Base-by-base conservation (phyloP, 2,888 invertebrate genomes). In the Tipula lateralis region DNA sequence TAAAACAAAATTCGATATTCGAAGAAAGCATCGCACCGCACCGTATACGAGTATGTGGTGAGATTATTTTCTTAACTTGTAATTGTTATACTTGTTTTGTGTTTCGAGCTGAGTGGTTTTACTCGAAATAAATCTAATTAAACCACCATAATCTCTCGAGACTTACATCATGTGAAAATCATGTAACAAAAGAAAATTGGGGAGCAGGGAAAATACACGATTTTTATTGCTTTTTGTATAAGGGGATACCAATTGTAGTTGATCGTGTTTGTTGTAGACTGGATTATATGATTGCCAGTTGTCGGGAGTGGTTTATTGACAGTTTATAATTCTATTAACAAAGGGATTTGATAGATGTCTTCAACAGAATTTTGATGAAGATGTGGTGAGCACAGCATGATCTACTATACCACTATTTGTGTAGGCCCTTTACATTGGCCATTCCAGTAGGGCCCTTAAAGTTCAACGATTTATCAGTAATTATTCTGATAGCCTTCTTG, bases 141-240 rank as follows among this genome's bases (percentile, higher is more conserved):
- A 66, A 66, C 66, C 66, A 66, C 24, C 66, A 66, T 66, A 66
- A 66, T 66, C 66, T 66, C 66, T 66, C 24, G 66, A 66, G 66
- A 9, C 19, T 66, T 66, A 66, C 66, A 24, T 66, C 9, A 66
- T 19, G 24, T 9, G 9, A 66, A 44, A 50, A 50, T n/a, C 2
- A 44, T 24, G 0, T 1, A 50, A 24, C 2, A 24, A 19, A 24
- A 24, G 9, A 66, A 66, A 66, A 24, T 66, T 66, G 66, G 24
- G 66, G 66, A 66, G n/a, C n/a, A 66, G 12, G 1, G 66, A 66
- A 16, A 16, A 7, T 50, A 50, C n/a, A 66, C 66, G 66, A 66
- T 24, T 66, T 66, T 66, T 66, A 66, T 66, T 66, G 66, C 16
- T 66, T 6, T 66, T 24, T 9, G 66, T 3, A 0, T 9, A 24